Percentiles rank a stretch among this genome's conserved stretches.
These are phyloP conservation scores for Catharus fuscescens DNA, from an alignment of 2,113 vertebrate genomes.

Conservation along the genomic window DNA sequence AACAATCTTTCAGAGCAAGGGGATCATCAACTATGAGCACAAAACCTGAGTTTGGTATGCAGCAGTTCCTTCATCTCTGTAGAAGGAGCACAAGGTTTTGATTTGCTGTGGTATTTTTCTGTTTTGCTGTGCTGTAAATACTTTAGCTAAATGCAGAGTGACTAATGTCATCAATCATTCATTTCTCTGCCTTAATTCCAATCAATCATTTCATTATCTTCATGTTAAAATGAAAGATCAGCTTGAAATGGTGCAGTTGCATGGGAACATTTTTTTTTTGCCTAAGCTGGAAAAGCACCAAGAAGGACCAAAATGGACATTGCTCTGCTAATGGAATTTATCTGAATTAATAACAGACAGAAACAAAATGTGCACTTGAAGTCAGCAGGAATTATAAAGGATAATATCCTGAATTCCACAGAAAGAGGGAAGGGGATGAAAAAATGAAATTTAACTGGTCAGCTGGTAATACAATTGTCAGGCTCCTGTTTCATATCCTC, in stretches of 20 bases:
- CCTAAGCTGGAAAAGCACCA: background rate
- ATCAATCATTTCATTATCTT: constrained; percentile 38
- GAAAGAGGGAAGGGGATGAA: background rate
- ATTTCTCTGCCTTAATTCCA: background rate
- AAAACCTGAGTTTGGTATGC: background rate
- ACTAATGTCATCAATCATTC: background rate
- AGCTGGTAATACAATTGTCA: background rate
- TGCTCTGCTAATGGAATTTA: background rate
- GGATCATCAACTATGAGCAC: background rate
- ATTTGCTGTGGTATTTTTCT: background rate
- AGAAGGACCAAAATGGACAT: background rate
- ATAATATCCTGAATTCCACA: background rate
- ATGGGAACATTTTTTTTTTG: background rate
- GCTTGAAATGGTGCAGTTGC: background rate
- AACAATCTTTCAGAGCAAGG: background rate
- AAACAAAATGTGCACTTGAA: background rate
- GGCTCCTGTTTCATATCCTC: background rate
- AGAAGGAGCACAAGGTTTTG: background rate
- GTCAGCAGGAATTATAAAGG: background rate
- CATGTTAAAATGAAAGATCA: background rate
- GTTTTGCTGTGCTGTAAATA: background rate
- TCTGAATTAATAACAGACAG: background rate
- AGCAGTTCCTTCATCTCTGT: background rate
- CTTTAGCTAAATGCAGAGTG: background rate
- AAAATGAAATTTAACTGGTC: background rate